These are phyloP conservation scores for Rhinolophus ferrumequinum DNA, from an alignment of 2,113 vertebrate genomes.

Conservation along the genomic window DNA sequence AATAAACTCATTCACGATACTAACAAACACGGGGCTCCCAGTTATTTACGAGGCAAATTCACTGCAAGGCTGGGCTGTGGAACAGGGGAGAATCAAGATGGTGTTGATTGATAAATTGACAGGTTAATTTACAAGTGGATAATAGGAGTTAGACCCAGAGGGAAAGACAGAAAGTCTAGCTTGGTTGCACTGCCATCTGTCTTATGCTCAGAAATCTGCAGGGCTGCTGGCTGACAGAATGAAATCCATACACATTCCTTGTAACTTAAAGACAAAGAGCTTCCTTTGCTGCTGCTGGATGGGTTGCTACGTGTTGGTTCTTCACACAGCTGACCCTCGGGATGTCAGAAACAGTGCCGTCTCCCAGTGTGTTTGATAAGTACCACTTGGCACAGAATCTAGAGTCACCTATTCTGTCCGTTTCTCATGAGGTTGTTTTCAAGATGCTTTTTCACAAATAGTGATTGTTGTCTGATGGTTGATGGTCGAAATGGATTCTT, in stretches of 20 bases:
- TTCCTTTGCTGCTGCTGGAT: constrained; percentile 51
- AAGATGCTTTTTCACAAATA: constrained; percentile 42
- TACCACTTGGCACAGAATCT: constrained; percentile 8
- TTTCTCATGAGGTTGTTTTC: constrained; percentile 28
- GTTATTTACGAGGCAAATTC: constrained; percentile 95
- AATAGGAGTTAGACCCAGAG: constrained; percentile 96
- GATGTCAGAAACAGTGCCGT: neutral
- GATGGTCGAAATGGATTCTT: neutral
- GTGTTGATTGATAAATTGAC: constrained; percentile 99
- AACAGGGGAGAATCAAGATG: constrained; percentile 97
- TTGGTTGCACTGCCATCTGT: constrained; percentile 99
- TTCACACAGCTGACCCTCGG: constrained; percentile 19
- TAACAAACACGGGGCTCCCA: constrained; percentile 95
- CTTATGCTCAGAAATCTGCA: constrained; percentile 92
- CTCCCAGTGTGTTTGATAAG: neutral
- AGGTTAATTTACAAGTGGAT: constrained; percentile 99
- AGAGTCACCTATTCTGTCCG: neutral
- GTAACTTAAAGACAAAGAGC: constrained; percentile 76
- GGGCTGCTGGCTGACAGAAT: constrained; percentile 35
- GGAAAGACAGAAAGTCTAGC: constrained; percentile 87
- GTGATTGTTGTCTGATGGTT: neutral
- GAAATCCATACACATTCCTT: constrained; percentile 53
- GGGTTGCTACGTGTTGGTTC: constrained; percentile 39
- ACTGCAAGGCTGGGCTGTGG: constrained; percentile 89
- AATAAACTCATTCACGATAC: constrained; percentile 98